Evolutionary conservation across 2,888 invertebrate genomes (phyloP).

Genomic region (Caenorhabditis plicata): DNA sequence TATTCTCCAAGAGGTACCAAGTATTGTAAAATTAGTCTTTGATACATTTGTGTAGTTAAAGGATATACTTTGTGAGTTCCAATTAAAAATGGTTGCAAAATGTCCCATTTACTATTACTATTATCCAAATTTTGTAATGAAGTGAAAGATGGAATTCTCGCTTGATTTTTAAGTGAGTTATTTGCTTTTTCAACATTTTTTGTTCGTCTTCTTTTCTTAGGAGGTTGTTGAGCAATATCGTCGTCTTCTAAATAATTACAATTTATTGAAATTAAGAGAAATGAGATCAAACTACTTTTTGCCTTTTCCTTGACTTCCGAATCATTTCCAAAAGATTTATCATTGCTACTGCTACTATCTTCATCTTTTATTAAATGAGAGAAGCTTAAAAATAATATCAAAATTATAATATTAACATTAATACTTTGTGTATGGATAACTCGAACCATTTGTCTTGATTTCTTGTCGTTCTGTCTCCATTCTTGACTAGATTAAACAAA

Average conservation of each 20-base stretch:
- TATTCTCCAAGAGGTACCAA: conserved; percentile 96
- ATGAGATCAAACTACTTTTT: too few species aligned
- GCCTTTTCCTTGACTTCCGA: background rate
- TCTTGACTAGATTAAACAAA: background rate
- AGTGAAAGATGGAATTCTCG: conserved; percentile 4
- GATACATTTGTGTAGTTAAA: conserved; percentile 82
- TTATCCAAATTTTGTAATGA: conserved; percentile 31
- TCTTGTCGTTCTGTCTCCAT: conserved; percentile 1
- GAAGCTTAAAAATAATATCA: conserved; percentile 2
- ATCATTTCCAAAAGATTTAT: background rate
- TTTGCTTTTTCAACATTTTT: background rate
- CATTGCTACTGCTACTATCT: background rate
- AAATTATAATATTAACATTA: background rate
- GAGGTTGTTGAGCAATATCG: conserved; percentile 16
- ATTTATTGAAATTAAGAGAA: background rate
- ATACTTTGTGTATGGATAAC: conserved; percentile 6
- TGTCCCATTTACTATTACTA: conserved; percentile 78
- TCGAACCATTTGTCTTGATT: background rate
- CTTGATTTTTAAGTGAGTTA: background rate
- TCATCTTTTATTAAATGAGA: conserved; percentile 1
- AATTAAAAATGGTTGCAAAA: conserved; percentile 84
- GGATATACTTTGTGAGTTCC: conserved; percentile 84
- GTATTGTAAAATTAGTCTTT: conserved; percentile 88
- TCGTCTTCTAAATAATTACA: background rate
- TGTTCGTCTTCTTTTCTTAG: conserved; percentile 33